Evolutionary conservation across 2,113 vertebrate species (phyloP).

Genomic region (Gymnocephalus cernua): DNA sequence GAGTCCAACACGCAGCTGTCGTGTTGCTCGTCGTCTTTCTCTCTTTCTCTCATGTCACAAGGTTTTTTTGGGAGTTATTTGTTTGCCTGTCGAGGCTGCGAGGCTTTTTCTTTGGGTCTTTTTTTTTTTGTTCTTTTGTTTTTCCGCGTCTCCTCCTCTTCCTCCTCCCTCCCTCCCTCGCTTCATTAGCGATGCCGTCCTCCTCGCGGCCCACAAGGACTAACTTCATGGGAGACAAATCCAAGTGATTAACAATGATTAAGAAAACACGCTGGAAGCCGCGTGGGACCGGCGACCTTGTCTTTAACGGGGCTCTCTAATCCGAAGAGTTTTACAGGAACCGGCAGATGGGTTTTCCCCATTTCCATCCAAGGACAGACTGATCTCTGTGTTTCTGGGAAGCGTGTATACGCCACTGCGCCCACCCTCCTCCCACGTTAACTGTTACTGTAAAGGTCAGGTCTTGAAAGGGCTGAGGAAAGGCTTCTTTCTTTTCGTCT

Average conservation of each 20-base stretch:
- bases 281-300: slow-evolving; percentile 31
- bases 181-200: slow-evolving; percentile 42
- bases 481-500: too few species aligned
- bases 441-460: slow-evolving; percentile 10
- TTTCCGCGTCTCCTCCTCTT: too few species aligned
- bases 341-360: slow-evolving; percentile 28
- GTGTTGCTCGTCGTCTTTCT: too few species aligned
- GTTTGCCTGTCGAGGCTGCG: too few species aligned
- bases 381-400: neutral
- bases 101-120: too few species aligned
- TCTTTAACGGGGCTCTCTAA: slow-evolving; percentile 37
- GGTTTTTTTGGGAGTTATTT: too few species aligned
- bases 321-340: slow-evolving; percentile 41
- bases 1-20: too few species aligned
- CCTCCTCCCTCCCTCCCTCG: slow-evolving; percentile 7
- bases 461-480: too few species aligned
- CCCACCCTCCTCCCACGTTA: neutral
- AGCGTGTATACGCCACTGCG: neutral
- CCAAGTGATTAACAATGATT: slow-evolving; percentile 54
- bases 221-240: slow-evolving; percentile 39
- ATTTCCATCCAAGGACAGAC: slow-evolving; percentile 13
- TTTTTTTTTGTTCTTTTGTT: too few species aligned
- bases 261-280: slow-evolving; percentile 23
- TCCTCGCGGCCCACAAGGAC: slow-evolving; percentile 35
- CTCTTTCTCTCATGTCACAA: too few species aligned